Evolutionary conservation across 2,113 vertebrate species (phyloP), one percentile per base, ranked within the genome.

Genomic region (Cryptomyrus ogoouensis): DNA sequence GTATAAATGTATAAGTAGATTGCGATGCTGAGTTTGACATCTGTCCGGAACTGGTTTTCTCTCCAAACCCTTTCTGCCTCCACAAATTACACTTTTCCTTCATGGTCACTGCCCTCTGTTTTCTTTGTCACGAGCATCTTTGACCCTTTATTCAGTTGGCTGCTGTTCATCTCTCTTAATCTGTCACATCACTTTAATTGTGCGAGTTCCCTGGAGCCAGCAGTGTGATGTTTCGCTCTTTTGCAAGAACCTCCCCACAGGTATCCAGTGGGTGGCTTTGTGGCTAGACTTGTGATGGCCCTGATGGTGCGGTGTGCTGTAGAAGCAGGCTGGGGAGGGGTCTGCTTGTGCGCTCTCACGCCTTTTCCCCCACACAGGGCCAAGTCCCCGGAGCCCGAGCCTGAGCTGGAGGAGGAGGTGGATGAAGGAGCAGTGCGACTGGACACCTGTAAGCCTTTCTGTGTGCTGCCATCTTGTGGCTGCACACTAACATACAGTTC

Each of bases 351-450:
- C 21, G 12, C 4, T 83, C 80, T 47, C 19, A 35, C 3, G 35
- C 44, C 12, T 6, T 19, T 46, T 21, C 17, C 58, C 46, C 10
- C 70, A n/a, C 50, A 39, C 87, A 98, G 97, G 93, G 96, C 96
- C 58, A 98, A 97, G 93, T 96, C 96, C 42, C 96, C 97, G 70
- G 95, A 95, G 12, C 95, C 95, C 19, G 89, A 94, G 2, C 92
- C 90, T 83, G 96, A 95, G 83, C 94, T 93, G 53, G 93, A 95
- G n/a, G 94, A 95, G 88, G 95, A 96, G 53, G 93, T 96, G 4
- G 96, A 97, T 90, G 94, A 95, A 62, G 95, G 95, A 31, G 88
- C 93, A 80, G 95, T 98, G 90, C 94, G 94, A 91, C 91, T 98
- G 88, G 96, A 98, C 95, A 94, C 94, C 8, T 94, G 98, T 98